phyloP scores from a whole-genome alignment of 2,113 vertebrate genomes.

The Esox niger region DNA sequence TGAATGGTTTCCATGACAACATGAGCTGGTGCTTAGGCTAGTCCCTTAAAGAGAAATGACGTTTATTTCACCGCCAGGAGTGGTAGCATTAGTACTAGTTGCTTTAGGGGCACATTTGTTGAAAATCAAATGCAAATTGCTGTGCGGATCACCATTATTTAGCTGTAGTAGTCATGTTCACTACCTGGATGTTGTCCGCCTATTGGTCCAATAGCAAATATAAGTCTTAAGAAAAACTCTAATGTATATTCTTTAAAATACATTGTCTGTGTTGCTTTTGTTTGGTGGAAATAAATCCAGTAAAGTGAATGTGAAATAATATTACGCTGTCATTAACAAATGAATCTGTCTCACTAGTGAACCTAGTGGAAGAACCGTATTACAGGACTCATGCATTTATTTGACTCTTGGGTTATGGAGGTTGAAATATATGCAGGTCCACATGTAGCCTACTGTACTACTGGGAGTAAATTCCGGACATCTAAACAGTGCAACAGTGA shows the following conservation, averaged over 20 bases:
- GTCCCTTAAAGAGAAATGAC: slow-evolving; percentile 48
- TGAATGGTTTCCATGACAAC: slow-evolving; percentile 67
- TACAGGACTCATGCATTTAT: slow-evolving; percentile 45
- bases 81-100: not conserved
- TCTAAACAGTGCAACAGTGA: slow-evolving; percentile 50
- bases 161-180: not conserved
- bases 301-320: too few species aligned
- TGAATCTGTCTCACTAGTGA: slow-evolving; percentile 7
- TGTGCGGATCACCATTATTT: not conserved
- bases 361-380: slow-evolving; percentile 37
- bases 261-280: too few species aligned
- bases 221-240: too few species aligned
- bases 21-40: slow-evolving; percentile 48
- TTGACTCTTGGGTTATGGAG: slow-evolving; percentile 22
- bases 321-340: too few species aligned
- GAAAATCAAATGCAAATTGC: slow-evolving; percentile 22
- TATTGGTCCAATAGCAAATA: too few species aligned
- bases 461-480: slow-evolving; percentile 46
- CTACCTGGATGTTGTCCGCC: too few species aligned
- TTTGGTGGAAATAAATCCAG: too few species aligned
- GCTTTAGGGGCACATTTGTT: slow-evolving; percentile 11
- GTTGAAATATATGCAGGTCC: slow-evolving; percentile 65
- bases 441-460: slow-evolving; percentile 48
- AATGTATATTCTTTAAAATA: too few species aligned
- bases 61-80: slow-evolving; percentile 30